phyloP scores from a whole-genome alignment of 2,888 invertebrate species.

The Ptycholaimellus sp. region DNA sequence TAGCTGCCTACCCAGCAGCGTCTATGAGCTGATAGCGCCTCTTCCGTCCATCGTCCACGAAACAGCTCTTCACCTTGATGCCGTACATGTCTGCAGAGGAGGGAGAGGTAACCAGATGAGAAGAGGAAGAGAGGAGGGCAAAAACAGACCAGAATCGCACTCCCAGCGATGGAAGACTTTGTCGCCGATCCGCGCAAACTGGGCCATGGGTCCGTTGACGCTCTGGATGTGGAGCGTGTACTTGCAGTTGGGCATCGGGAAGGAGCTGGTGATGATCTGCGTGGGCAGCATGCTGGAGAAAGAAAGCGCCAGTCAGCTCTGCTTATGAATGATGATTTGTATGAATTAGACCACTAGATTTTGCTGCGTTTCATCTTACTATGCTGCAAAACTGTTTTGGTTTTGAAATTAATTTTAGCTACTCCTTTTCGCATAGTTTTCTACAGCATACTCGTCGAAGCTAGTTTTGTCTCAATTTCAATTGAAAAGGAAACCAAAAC shows the following conservation, averaged over 20 bases:
- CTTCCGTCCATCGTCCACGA: slow-evolving; percentile 1
- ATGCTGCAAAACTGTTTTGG: too few relatives aligned
- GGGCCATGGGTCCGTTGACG: not conserved
- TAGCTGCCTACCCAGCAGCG: not conserved
- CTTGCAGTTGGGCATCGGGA: not conserved
- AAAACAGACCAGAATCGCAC: slow-evolving; percentile 2
- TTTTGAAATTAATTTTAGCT: slow-evolving; percentile 2
- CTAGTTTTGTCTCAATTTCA: too few relatives aligned
- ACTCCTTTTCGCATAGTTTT: not conserved
- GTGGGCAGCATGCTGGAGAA: slow-evolving; percentile 1
- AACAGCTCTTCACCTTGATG: slow-evolving; percentile 3
- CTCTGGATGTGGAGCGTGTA: not conserved
- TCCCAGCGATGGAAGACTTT: slow-evolving; percentile 2
- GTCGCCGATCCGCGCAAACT: slow-evolving; percentile 1
- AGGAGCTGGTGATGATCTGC: not conserved
- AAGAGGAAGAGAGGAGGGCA: too few relatives aligned
- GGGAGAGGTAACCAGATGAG: too few relatives aligned
- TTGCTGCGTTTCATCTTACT: too few relatives aligned
- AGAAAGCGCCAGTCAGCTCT: too few relatives aligned
- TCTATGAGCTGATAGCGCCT: slow-evolving; percentile 1
- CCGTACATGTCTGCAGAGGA: slow-evolving; percentile 1
- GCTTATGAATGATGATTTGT: too few relatives aligned
- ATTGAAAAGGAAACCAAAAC: too few relatives aligned
- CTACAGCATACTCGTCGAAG: too few relatives aligned
- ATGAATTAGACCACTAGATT: too few relatives aligned